phyloP scores from a whole-genome alignment of 2,113 vertebrate species.

The Lepisosteus oculatus region DNA sequence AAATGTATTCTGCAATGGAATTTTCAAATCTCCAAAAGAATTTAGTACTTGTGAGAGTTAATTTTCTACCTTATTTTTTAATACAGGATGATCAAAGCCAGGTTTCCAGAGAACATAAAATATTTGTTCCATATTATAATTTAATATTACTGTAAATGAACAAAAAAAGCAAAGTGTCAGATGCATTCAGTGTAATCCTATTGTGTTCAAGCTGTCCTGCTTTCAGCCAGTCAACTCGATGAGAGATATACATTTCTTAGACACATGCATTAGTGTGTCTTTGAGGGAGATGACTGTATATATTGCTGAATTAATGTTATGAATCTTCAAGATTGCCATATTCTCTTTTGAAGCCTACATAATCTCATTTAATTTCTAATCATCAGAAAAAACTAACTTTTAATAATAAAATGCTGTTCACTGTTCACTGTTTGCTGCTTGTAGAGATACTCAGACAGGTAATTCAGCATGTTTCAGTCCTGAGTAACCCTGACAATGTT shows the following conservation, averaged over 20 bases:
- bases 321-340: conserved; percentile 2
- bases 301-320: conserved; percentile 11
- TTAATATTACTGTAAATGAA: background rate
- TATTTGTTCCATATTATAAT: background rate
- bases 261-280: background rate
- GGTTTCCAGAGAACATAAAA: background rate
- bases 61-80: background rate
- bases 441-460: no score
- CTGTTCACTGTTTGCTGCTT: no score
- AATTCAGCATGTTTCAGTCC: no score
- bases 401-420: no score
- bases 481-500: no score
- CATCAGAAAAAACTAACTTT: background rate
- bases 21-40: background rate
- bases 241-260: conserved; percentile 7
- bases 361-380: background rate
- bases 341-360: background rate
- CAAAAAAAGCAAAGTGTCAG: conserved; percentile 8
- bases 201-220: background rate
- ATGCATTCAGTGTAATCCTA: background rate
- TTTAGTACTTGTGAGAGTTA: background rate
- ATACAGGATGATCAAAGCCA: background rate
- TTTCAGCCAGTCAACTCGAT: conserved; percentile 1
- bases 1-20: no score
- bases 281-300: background rate